Evolutionary conservation across 2,888 invertebrate species (phyloP).

Genomic region (Listrodromus nycthemerus): DNA sequence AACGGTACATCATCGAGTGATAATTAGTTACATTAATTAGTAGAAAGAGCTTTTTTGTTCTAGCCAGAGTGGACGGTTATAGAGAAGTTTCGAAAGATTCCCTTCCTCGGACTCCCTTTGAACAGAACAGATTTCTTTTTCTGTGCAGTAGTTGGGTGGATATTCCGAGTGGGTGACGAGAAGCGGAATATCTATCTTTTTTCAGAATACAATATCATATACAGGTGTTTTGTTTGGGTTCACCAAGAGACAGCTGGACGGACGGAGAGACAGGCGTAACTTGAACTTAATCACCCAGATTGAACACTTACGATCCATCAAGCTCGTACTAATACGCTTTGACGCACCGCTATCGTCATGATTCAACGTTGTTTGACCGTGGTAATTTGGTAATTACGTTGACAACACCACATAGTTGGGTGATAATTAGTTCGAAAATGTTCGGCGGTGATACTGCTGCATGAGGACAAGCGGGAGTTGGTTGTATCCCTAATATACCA

Average conservation of each 20-base stretch:
- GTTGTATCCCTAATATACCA: neutral
- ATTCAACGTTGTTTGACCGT: slow-evolving; percentile 35
- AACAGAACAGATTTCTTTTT: too few species aligned
- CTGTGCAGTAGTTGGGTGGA: slow-evolving; percentile 43
- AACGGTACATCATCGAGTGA: slow-evolving; percentile 39
- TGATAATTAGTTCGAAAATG: slow-evolving; percentile 61
- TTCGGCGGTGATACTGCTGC: slow-evolving; percentile 5
- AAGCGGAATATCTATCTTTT: slow-evolving; percentile 28
- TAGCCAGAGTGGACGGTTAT: slow-evolving; percentile 47
- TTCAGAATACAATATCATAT: slow-evolving; percentile 66
- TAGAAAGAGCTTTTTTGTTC: slow-evolving; percentile 46
- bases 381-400: slow-evolving; percentile 52
- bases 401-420: slow-evolving; percentile 41
- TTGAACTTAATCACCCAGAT: neutral
- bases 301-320: neutral
- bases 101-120: slow-evolving; percentile 19
- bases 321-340: neutral
- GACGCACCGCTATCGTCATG: slow-evolving; percentile 3
- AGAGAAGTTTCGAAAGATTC: slow-evolving; percentile 40
- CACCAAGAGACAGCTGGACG: slow-evolving; percentile 30
- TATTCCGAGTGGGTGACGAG: slow-evolving; percentile 37
- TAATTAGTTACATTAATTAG: slow-evolving; percentile 52
- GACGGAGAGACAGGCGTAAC: neutral
- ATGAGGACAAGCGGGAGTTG: neutral
- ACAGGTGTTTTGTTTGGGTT: slow-evolving; percentile 43